Conservation (phyloP, 2,888 invertebrate species). For the Acrobasis repandana region DNA sequence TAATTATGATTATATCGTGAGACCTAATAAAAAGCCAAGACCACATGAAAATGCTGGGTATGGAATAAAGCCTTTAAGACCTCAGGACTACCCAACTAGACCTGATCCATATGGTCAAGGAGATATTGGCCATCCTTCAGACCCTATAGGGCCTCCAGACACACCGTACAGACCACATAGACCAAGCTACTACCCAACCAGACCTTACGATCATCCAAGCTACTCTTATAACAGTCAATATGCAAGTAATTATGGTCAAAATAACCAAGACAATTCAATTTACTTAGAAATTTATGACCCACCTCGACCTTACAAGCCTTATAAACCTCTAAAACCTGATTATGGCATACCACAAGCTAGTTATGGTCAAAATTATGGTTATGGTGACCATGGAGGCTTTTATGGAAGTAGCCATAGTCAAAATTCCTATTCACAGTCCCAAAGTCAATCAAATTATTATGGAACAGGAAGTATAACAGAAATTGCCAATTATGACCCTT, state of each 20-base stretch:
- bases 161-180: slow-evolving; percentile 48
- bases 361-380: slow-evolving; percentile 43
- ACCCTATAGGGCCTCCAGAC: slow-evolving; percentile 44
- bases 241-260: slow-evolving; percentile 58
- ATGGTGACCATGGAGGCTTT: slow-evolving; percentile 43
- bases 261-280: slow-evolving; percentile 60
- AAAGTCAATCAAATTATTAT: slow-evolving; percentile 44
- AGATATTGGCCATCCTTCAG: slow-evolving; percentile 36
- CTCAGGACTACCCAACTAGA: slow-evolving; percentile 34
- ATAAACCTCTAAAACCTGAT: slow-evolving; percentile 44
- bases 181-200: slow-evolving; percentile 40
- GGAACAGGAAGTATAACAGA: slow-evolving; percentile 42
- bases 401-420: slow-evolving; percentile 53
- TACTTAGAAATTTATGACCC: slow-evolving; percentile 70
- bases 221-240: slow-evolving; percentile 60
- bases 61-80: slow-evolving; percentile 38
- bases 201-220: slow-evolving; percentile 46
- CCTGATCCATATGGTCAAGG: slow-evolving; percentile 40
- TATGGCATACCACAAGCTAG: slow-evolving; percentile 41
- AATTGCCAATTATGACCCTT: slow-evolving; percentile 34
- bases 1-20: slow-evolving; percentile 60
- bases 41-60: slow-evolving; percentile 39
- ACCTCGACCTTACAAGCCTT: slow-evolving; percentile 57
- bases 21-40: slow-evolving; percentile 65
- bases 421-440: slow-evolving; percentile 46